These are phyloP conservation scores for Ceratina australensis DNA, from an alignment of 1,140 invertebrate species.

Conservation along the genomic window DNA sequence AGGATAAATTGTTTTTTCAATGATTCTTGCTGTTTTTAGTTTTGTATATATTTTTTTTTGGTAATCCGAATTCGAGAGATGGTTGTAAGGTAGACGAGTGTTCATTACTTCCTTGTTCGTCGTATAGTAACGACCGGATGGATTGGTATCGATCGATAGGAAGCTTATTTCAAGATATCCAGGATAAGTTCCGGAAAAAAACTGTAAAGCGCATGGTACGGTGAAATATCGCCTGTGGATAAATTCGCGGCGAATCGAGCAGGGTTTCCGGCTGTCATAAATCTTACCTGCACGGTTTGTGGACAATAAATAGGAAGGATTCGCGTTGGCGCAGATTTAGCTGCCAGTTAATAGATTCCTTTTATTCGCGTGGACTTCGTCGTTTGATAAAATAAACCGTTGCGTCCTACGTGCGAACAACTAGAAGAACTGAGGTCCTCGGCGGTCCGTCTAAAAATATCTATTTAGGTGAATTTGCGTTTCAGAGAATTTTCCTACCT, in stretches of 20 bases:
- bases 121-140: not conserved
- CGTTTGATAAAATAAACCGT: not conserved
- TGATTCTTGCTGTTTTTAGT: too few species aligned
- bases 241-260: constrained; percentile 60
- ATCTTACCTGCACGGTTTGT: constrained; percentile 49
- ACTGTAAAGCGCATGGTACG: constrained; percentile 54
- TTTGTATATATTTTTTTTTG: too few species aligned
- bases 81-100: not conserved
- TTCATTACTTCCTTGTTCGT: constrained; percentile 52
- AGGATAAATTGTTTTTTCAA: too few species aligned
- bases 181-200: constrained; percentile 51
- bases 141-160: constrained; percentile 34
- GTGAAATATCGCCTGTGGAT: constrained; percentile 59
- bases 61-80: not conserved
- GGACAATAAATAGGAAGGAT: constrained; percentile 49
- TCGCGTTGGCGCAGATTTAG: constrained; percentile 6
- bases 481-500: not conserved
- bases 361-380: not conserved
- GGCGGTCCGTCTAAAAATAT: not conserved
- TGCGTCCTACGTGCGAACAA: not conserved
- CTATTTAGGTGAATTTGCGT: not conserved
- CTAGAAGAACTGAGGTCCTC: too few species aligned
- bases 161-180: constrained; percentile 59
- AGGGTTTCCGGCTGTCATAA: constrained; percentile 54
- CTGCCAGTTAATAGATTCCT: constrained; percentile 38